Conservation (phyloP, 2,113 vertebrate species). For the Bothrops jararaca region DNA sequence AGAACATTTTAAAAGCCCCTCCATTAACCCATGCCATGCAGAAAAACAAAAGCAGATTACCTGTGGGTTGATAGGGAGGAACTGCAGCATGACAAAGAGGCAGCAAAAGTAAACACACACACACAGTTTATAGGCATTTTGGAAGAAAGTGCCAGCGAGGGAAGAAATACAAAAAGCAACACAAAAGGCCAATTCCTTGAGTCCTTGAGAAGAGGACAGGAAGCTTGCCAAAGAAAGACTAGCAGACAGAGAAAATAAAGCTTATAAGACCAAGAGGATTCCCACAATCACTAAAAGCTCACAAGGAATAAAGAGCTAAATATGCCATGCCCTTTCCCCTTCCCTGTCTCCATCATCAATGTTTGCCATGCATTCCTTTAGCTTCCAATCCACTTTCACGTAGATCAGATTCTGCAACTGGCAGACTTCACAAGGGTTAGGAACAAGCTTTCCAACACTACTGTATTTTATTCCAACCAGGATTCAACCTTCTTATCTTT, state of each 20-base stretch:
- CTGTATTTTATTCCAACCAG: background rate
- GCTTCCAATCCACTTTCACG: background rate
- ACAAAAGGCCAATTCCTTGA: conserved; percentile 31
- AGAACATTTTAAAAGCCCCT: conserved; percentile 43
- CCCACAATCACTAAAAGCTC: background rate
- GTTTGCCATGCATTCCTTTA: background rate
- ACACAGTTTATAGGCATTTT: conserved; percentile 41
- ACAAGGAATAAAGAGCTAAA: conserved; percentile 3
- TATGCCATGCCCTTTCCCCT: background rate
- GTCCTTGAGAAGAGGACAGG: background rate
- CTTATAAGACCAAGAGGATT: background rate
- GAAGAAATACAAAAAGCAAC: conserved; percentile 42
- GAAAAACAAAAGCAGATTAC: conserved; percentile 73
- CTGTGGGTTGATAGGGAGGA: conserved; percentile 82
- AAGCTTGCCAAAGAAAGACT: background rate
- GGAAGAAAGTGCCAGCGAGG: conserved; percentile 25
- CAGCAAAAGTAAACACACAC: conserved; percentile 53
- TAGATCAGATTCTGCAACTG: background rate
- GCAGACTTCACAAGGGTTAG: background rate
- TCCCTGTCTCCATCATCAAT: background rate
- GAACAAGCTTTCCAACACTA: background rate
- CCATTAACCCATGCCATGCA: conserved; percentile 41
- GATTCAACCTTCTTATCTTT: background rate
- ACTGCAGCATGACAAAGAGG: conserved; percentile 76
- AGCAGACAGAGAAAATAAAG: background rate